Base-by-base conservation (phyloP, 2,888 invertebrate genomes). In the Clunio marinus region DNA sequence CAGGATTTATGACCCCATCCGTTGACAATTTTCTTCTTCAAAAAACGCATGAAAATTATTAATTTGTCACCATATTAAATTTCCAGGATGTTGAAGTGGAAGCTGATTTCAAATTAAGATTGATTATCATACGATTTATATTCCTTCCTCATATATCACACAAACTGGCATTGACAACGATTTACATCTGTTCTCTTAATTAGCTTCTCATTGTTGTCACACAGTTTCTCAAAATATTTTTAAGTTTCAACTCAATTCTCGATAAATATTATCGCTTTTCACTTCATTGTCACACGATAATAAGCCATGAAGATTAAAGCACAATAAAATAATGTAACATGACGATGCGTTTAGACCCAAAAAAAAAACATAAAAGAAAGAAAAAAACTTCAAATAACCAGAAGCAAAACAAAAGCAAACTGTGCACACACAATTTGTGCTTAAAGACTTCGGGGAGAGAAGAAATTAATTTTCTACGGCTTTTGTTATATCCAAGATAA, bases 401-500 rank as follows among this genome's bases (percentile, higher is more conserved):
- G 8, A 17, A 22, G 41, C 41, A 51, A 51, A 51, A 5, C 51
- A 17, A 51, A 51, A 51, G 10, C n/a, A 51, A 51, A 10, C 15
- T 41, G 13, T 8, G 5, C 45, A 45, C 7, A 45, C 7, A 45
- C 8, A 17, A 45, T 5, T 7, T 45, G 45, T 13, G 7, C 35
- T 8, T 32, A 32, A 8, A 8, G 13, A 32, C 45, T 45, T 7
- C 45, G 13, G 25, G 41, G 62, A 62, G 62, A 62, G 62, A 62
- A 62, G 62, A 62, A 62, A 62, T 62, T 62, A 41, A 62, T 62
- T 62, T 41, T 62, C 45, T 41, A 62, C 62, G 62, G 24, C 41
- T 25, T 62, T 62, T 41, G 24, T 62, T 62, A 22, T 32, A 32
- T 35, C 3, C 32, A 59, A 32, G 24, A 59, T 59, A 10, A 27